Base-by-base conservation (phyloP, 2,888 invertebrate species). In the Liopterus haemorrhoidalis region DNA sequence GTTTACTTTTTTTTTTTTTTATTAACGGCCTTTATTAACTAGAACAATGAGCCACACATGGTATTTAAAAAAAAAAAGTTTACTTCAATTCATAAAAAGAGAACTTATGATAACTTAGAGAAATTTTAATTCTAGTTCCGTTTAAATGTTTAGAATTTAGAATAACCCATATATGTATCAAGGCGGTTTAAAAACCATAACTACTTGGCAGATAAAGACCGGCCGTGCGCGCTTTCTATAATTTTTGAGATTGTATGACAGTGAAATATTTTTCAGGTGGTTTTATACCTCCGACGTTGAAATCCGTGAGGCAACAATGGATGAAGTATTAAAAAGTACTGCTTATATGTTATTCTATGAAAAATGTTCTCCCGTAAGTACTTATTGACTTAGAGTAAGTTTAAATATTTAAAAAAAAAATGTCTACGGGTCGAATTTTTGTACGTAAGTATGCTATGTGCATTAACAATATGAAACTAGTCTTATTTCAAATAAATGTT, bases 331-430 rank as follows among this genome's bases (percentile, higher is more conserved):
- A 12, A 79, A 81, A 54, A 82, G 87, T 57, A 81, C 85, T 43
- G 93, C 94, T 11, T 96, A 95, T 71, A 80, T 96, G 78, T 73
- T 96, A 49, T 93, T 93, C 72, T 96, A 96, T 68, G 93, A 95
- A 56, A 68, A 66, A 57, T 64, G 66, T 20, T 58, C 66, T 14
- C 60, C 59, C 33, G 58, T 66, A 54, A 57, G 59, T 37, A 58
- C 59, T 27, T 63, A 63, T 49, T 57, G 50, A n/a, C n/a, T n/a
- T n/a, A n/a, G n/a, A n/a, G n/a, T n/a, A n/a, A n/a, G n/a, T n/a
- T n/a, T n/a, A n/a, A n/a, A n/a, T n/a, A 31, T 41, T 39, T 31
- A 20, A 40, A 31, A 41, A 21, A 31, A 31, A 41, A 41, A 16
- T 40, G 8, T 22, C 6, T 22, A 6, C 9, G 22, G 22, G 11